A percentile compares a stretch with the other conserved stretches of the same genome.
These are phyloP conservation scores for Melipona bicolor DNA, from an alignment of 2,888 invertebrate genomes.

Conservation along the genomic window DNA sequence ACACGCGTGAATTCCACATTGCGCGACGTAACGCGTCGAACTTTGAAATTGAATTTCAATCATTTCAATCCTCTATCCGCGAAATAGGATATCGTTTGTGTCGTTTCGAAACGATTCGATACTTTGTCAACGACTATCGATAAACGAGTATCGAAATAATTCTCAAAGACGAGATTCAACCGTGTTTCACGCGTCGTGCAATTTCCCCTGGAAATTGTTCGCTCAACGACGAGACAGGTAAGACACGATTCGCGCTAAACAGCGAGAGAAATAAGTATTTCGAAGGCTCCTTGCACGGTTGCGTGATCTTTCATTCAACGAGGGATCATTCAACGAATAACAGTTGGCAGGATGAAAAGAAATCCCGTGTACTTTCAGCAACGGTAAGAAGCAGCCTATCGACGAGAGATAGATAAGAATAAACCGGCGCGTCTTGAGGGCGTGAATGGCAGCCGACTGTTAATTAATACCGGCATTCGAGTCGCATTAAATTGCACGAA, in stretches of 20 bases:
- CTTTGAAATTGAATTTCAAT: not conserved
- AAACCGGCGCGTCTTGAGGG: conserved; percentile 60
- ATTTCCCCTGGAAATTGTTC: no score
- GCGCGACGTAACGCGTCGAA: not conserved
- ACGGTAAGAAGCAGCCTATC: conserved; percentile 35
- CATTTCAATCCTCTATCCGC: not conserved
- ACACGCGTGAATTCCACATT: not conserved
- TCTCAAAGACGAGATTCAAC: no score
- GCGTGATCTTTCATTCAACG: not conserved
- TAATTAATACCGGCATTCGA: conserved; percentile 78
- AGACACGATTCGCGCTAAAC: not conserved
- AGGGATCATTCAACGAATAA: not conserved
- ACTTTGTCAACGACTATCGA: no score
- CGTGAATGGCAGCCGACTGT: conserved; percentile 72
- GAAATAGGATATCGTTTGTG: not conserved
- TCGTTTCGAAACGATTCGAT: no score
- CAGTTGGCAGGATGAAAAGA: not conserved
- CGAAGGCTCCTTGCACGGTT: not conserved
- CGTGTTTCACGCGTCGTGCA: no score
- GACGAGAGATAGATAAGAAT: conserved; percentile 64
- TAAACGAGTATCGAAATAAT: no score
- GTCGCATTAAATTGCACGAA: conserved; percentile 75
- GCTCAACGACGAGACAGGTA: not conserved
- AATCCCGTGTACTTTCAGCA: conserved; percentile 16
- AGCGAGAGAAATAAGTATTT: not conserved